Conservation (phyloP, 2,888 invertebrate species). For the Cryptus armator region DNA sequence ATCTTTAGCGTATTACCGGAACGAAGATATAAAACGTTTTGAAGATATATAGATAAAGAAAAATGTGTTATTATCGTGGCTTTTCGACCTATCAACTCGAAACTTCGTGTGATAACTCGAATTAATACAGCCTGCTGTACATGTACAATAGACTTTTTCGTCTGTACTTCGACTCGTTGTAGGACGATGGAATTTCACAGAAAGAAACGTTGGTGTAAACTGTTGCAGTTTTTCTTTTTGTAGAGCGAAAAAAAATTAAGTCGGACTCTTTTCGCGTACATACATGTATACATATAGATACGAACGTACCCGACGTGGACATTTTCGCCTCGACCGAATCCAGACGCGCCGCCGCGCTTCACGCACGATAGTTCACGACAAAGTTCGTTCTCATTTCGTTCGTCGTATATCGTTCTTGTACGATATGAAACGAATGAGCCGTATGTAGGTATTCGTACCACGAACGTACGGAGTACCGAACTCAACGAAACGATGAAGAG, state of each 20-base stretch:
- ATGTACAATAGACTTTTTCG: background rate
- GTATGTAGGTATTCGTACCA: constrained; percentile 19
- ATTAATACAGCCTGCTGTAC: background rate
- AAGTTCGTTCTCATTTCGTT: constrained; percentile 17
- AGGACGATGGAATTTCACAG: background rate
- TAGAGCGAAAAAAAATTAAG: constrained; percentile 23
- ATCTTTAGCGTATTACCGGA: too few relatives aligned
- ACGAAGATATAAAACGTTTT: too few relatives aligned
- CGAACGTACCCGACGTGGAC: background rate
- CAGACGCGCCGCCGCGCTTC: background rate
- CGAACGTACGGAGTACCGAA: constrained; percentile 11
- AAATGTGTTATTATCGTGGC: too few relatives aligned
- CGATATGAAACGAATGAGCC: constrained; percentile 43
- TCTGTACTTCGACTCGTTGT: background rate
- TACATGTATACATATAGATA: background rate
- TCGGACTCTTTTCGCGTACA: constrained; percentile 20
- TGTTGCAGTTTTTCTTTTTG: background rate
- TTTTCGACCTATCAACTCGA: too few relatives aligned
- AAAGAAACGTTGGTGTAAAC: background rate
- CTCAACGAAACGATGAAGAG: constrained; percentile 4
- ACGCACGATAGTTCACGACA: constrained; percentile 20
- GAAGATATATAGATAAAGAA: too few relatives aligned
- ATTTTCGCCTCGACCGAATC: constrained; percentile 6
- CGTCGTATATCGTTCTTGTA: background rate
- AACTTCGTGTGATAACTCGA: too few relatives aligned